phyloP scores from a whole-genome alignment of 2,888 invertebrate genomes.

The Drosophila phalerata region DNA sequence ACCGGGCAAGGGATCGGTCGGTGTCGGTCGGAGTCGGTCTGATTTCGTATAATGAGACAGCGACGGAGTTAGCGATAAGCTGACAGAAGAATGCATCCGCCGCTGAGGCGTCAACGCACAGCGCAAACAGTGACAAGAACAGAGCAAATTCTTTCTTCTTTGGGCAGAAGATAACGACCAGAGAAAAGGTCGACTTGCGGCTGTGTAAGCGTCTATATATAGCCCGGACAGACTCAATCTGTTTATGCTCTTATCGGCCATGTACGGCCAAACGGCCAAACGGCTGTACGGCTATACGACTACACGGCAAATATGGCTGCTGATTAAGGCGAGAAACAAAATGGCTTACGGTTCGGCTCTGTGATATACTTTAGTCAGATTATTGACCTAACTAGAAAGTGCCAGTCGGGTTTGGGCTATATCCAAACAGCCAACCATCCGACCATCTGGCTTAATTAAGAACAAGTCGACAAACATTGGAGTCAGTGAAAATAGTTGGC shows the following conservation, averaged over 20 bases:
- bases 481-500: slow-evolving; percentile 75
- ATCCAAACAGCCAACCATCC: slow-evolving; percentile 23
- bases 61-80: slow-evolving; percentile 65
- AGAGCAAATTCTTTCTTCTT: slow-evolving; percentile 79
- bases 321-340: slow-evolving; percentile 67
- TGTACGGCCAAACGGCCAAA: slow-evolving; percentile 7
- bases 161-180: slow-evolving; percentile 40
- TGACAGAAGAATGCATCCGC: slow-evolving; percentile 68
- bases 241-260: slow-evolving; percentile 61
- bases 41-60: slow-evolving; percentile 60
- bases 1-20: slow-evolving; percentile 17
- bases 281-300: neutral
- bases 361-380: slow-evolving; percentile 50
- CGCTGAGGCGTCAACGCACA: slow-evolving; percentile 55
- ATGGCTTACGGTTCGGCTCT: slow-evolving; percentile 49
- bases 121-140: slow-evolving; percentile 74
- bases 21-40: slow-evolving; percentile 12
- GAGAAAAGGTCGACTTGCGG: slow-evolving; percentile 51
- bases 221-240: slow-evolving; percentile 64
- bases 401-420: slow-evolving; percentile 17
- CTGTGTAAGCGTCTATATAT: slow-evolving; percentile 58
- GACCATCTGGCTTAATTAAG: slow-evolving; percentile 77
- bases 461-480: slow-evolving; percentile 72
- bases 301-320: slow-evolving; percentile 54
- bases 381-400: slow-evolving; percentile 62